Conservation (phyloP, 2,888 invertebrate species). For the Sepioteuthis lessoniana region DNA sequence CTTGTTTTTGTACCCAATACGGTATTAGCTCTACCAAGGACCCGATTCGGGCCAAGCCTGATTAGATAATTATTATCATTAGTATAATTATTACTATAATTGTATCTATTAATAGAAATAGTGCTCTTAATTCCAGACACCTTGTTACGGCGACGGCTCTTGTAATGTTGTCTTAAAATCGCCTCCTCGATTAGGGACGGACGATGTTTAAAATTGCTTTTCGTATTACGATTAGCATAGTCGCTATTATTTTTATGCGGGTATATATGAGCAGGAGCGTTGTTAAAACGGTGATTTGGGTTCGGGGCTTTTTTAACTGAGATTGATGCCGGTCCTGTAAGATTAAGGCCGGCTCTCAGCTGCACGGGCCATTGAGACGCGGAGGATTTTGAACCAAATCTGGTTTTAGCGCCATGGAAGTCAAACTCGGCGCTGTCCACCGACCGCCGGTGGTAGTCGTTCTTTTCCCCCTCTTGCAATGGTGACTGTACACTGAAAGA, state of each 20-base stretch:
- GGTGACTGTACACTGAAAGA: not conserved
- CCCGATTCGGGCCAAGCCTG: not conserved
- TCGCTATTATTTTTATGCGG: not conserved
- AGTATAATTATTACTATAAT: not conserved
- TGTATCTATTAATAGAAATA: not conserved
- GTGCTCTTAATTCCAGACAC: not conserved
- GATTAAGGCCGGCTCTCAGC: not conserved
- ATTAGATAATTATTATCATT: not conserved
- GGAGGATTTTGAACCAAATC: not conserved
- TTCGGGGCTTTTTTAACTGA: not conserved
- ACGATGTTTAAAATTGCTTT: not conserved
- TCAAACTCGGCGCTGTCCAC: not conserved
- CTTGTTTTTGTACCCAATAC: not conserved
- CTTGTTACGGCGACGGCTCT: not conserved
- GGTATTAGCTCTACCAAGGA: not conserved
- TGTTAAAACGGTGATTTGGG: not conserved
- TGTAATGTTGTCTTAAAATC: not conserved
- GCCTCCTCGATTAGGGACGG: not conserved
- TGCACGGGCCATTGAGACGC: not conserved
- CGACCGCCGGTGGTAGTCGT: not conserved
- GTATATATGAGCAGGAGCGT: not conserved
- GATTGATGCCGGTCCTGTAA: not conserved
- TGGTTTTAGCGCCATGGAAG: not conserved
- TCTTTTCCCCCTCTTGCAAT: not conserved
- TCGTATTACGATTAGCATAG: not conserved